Conservation (phyloP, 2,888 invertebrate genomes). For the Stomorhina lunata region DNA sequence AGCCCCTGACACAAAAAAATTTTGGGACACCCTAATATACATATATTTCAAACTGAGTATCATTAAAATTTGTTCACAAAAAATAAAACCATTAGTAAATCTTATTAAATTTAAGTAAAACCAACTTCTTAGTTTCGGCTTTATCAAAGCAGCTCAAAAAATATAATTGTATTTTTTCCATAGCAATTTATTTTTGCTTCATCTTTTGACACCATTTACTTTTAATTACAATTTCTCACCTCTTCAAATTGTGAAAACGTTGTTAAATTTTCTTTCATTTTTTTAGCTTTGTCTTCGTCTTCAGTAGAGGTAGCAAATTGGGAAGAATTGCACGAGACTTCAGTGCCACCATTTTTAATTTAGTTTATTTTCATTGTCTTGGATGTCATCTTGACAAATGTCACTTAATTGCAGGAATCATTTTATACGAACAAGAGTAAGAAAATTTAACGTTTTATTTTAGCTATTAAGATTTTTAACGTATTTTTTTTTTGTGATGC, state of each 20-base stretch:
- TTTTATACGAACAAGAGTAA: slow-evolving; percentile 15
- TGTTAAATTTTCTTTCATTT: neutral
- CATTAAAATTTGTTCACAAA: too few species aligned
- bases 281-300: neutral
- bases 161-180: neutral
- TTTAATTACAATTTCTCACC: slow-evolving; percentile 36
- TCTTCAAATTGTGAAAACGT: slow-evolving; percentile 26
- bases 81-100: neutral
- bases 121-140: neutral
- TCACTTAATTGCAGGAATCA: slow-evolving; percentile 48
- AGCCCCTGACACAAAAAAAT: too few species aligned
- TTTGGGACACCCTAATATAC: too few species aligned
- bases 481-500: neutral
- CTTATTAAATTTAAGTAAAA: neutral
- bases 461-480: neutral
- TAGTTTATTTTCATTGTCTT: slow-evolving; percentile 18
- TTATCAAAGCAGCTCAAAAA: neutral
- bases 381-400: slow-evolving; percentile 49
- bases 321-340: neutral
- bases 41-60: too few species aligned
- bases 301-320: neutral
- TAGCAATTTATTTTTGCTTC: too few species aligned
- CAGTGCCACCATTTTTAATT: neutral
- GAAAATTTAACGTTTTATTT: slow-evolving; percentile 41
- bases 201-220: slow-evolving; percentile 7